A percentile compares a stretch with the other conserved stretches of the same genome.
Evolutionary conservation across 2,797 vertebrate genomes (phyloP).

Genomic region (Malurus splendens): DNA sequence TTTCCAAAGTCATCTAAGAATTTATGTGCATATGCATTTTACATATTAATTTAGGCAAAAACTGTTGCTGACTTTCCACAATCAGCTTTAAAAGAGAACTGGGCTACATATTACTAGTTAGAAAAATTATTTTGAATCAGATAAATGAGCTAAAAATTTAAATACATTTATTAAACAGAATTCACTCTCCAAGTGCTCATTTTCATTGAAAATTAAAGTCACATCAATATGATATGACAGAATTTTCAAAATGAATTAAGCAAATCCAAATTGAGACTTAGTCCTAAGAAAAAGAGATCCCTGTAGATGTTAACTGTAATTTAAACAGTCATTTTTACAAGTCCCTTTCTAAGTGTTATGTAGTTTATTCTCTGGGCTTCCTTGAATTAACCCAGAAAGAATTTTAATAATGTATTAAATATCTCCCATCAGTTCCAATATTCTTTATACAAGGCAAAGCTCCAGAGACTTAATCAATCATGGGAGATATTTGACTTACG

Average conservation of each 20-base stretch:
- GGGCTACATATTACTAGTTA: background rate
- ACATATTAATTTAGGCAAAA: background rate
- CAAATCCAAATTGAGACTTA: background rate
- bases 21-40: background rate
- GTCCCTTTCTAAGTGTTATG: background rate
- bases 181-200: background rate
- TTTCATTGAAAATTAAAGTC: background rate
- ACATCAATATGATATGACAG: background rate
- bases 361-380: background rate
- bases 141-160: background rate
- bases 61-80: background rate
- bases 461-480: background rate
- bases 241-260: background rate
- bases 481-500: background rate
- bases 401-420: background rate
- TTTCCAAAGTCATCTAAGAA: background rate
- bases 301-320: background rate
- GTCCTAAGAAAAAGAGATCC: background rate
- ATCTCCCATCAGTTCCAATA: background rate
- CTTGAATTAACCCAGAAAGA: background rate
- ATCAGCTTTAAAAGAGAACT: background rate
- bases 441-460: background rate
- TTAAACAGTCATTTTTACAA: background rate
- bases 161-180: background rate
- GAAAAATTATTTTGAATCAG: background rate